These are phyloP conservation scores for Microctonus brassicae DNA, from an alignment of 2,888 invertebrate species.

Conservation along the genomic window DNA sequence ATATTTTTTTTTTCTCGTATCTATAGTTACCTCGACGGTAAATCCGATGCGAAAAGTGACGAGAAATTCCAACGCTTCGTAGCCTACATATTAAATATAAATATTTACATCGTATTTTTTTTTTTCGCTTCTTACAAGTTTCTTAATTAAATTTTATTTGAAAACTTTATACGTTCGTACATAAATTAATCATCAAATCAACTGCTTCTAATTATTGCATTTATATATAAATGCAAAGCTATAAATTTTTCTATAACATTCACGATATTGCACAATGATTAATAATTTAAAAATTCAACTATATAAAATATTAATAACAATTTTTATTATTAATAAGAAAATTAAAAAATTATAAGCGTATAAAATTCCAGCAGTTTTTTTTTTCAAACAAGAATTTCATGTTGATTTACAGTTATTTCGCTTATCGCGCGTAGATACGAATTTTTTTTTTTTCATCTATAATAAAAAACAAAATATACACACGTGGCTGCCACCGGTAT, in stretches of 20 bases:
- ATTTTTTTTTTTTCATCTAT: no score
- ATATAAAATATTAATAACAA: no score
- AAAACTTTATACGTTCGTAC: neutral
- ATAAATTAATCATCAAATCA: neutral
- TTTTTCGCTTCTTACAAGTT: no score
- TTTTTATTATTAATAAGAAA: no score
- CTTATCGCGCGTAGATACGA: slow-evolving; percentile 1
- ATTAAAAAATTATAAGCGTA: no score
- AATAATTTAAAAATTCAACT: no score
- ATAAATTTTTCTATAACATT: no score
- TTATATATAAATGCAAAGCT: no score
- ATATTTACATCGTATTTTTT: no score
- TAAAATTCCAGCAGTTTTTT: no score
- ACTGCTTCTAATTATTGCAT: neutral
- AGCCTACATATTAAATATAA: neutral
- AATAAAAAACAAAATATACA: neutral
- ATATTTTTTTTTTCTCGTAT: slow-evolving; percentile 8
- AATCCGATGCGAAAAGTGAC: neutral
- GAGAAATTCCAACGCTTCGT: neutral
- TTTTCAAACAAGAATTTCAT: neutral
- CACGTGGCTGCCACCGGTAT: slow-evolving; percentile 7
- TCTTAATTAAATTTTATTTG: neutral
- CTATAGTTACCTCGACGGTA: neutral
- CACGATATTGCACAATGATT: no score
- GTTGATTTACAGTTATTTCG: neutral